phyloP scores from a whole-genome alignment of 2,888 invertebrate species.

The Chrysolina haemoptera region DNA sequence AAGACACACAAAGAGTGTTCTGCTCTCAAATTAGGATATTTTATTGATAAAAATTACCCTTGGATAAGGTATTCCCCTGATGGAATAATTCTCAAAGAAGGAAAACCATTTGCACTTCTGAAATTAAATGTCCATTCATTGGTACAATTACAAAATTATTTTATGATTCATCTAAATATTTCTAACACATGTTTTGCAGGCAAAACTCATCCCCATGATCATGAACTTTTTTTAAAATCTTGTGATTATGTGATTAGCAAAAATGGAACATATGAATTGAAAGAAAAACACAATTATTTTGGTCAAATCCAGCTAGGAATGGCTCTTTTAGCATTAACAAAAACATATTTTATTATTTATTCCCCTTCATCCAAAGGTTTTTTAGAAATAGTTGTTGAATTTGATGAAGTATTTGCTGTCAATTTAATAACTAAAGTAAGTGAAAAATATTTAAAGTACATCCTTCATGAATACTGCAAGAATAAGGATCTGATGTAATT shows the following conservation, averaged over 20 bases:
- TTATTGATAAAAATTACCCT: not conserved
- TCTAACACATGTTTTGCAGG: slow-evolving; percentile 14
- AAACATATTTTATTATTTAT: slow-evolving; percentile 17
- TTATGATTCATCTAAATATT: slow-evolving; percentile 19
- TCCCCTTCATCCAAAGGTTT: slow-evolving; percentile 12
- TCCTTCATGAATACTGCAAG: slow-evolving; percentile 14
- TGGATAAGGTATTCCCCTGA: too few species aligned
- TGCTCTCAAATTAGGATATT: not conserved
- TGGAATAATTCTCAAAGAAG: too few species aligned
- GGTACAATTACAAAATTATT: too few species aligned
- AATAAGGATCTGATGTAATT: not conserved
- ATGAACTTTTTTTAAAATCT: slow-evolving; percentile 1
- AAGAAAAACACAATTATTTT: slow-evolving; percentile 14
- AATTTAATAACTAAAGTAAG: slow-evolving; percentile 15
- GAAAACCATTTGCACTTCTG: too few species aligned
- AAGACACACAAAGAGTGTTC: slow-evolving; percentile 10
- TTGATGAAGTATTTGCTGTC: slow-evolving; percentile 16
- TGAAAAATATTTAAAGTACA: slow-evolving; percentile 14
- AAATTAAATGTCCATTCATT: not conserved
- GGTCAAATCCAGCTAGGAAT: slow-evolving; percentile 14
- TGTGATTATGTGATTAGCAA: slow-evolving; percentile 13
- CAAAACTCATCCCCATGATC: slow-evolving; percentile 15
- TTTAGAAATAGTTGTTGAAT: slow-evolving; percentile 11
- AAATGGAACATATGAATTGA: slow-evolving; percentile 10
- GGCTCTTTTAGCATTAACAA: slow-evolving; percentile 8